These are phyloP conservation scores for Melanotaenia nigrans DNA, from an alignment of 2,797 vertebrate genomes.

Conservation along the genomic window DNA sequence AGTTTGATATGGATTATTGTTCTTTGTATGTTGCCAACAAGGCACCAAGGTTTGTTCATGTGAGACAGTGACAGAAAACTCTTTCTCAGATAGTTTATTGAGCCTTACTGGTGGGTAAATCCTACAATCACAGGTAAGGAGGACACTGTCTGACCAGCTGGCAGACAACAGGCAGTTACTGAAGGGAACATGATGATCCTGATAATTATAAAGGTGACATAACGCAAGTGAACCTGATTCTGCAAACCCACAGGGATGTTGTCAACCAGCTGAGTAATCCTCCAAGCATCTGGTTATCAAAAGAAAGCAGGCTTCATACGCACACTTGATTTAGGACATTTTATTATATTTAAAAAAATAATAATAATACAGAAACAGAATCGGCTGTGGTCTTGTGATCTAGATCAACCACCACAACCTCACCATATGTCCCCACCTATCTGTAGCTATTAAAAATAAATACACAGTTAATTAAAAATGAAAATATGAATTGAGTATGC, in stretches of 20 bases:
- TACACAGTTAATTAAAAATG: conserved; percentile 13
- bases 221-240: conserved; percentile 68
- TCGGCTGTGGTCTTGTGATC: conserved; percentile 8
- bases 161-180: conserved; percentile 60
- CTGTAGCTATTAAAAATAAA: conserved; percentile 38
- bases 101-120: conserved; percentile 40
- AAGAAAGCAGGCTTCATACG: conserved; percentile 40
- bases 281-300: conserved; percentile 33
- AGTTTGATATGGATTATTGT: neutral
- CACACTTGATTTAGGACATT: conserved; percentile 22
- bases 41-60: neutral
- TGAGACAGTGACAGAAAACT: neutral
- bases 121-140: conserved; percentile 46
- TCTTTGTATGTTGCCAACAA: neutral
- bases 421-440: conserved; percentile 2
- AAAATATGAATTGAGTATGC: neutral
- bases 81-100: conserved; percentile 9
- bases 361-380: conserved; percentile 21
- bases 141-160: conserved; percentile 62
- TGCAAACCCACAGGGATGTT: conserved; percentile 58
- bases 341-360: conserved; percentile 27
- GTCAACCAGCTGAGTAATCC: conserved; percentile 59
- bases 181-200: conserved; percentile 79
- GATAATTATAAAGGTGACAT: conserved; percentile 77
- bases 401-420: conserved; percentile 16